Conservation (phyloP, 1,140 invertebrate genomes). For the Eupeodes corollae region DNA sequence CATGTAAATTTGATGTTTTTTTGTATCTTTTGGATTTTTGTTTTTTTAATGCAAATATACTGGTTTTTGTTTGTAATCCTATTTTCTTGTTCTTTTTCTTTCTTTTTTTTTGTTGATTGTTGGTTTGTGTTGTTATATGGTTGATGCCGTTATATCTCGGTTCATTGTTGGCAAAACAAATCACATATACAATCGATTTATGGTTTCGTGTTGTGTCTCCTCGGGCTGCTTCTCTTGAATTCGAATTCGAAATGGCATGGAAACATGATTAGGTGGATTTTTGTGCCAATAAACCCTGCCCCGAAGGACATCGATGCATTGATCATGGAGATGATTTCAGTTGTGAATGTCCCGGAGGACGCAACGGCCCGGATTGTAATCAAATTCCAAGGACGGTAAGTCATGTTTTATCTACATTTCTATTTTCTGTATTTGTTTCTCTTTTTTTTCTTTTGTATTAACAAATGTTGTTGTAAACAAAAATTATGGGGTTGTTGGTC, state of each 20-base stretch:
- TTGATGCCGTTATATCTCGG: no score
- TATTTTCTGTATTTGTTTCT: not conserved
- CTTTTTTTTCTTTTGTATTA: no score
- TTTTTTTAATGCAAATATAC: conserved; percentile 7
- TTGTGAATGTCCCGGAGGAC: conserved; percentile 61
- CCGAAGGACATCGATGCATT: conserved; percentile 49
- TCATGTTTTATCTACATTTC: conserved; percentile 32
- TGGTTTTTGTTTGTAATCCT: conserved; percentile 2
- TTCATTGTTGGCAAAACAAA: not conserved
- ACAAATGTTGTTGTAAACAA: no score
- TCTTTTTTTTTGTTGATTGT: not conserved
- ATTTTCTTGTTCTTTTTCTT: conserved; percentile 1
- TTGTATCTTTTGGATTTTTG: conserved; percentile 1
- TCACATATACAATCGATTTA: not conserved
- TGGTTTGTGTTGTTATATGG: no score
- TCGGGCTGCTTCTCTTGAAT: not conserved
- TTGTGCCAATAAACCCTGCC: conserved; percentile 57
- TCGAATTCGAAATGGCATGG: not conserved
- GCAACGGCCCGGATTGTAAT: conserved; percentile 51
- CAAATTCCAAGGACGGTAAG: conserved; percentile 42
- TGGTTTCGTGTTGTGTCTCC: no score
- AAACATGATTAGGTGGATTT: conserved; percentile 49
- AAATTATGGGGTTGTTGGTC: no score
- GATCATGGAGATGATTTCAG: conserved; percentile 59
- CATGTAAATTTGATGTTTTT: not conserved